Base-by-base conservation (phyloP, 2,797 vertebrate genomes). In the Emys orbicularis region DNA sequence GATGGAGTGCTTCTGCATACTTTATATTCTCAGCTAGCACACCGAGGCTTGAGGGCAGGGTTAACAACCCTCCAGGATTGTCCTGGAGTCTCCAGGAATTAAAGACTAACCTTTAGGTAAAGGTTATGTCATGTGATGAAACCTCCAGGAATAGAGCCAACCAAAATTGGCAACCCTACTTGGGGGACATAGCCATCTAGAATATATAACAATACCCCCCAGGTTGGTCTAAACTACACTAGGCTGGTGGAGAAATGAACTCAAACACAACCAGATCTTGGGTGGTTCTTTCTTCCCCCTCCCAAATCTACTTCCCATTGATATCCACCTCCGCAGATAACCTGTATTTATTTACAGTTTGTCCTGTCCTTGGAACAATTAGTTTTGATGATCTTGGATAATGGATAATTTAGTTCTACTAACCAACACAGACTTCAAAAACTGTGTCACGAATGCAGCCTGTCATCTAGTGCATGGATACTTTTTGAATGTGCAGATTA, bases 381-480 rank as follows among this genome's bases (percentile, higher is more conserved):
- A 27, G 19, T 18, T 87, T n/a, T 18, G 44, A 59, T 59, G 57
- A 84, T 59, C 19, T 84, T 25, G 47, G 29, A 9, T 47, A 13
- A 12, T 3, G 37, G 6, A n/a, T 12, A 81, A 10, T 9, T 59
- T 49, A 85, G 25, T 79, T 41, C 47, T 79, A 47, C 81, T 34
- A 79, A 81, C 2, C 0, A 29, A 4, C 27, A 47, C 3, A 72
- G 47, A 21, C 15, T 84, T 57, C 5, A 12, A 77, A 25, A 47
- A 59, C 19, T 37, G 12, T 16, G 52, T 29, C 44, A 77, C 16
- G 7, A 52, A 50, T 8, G 1, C 0, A 4, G 1, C 15, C 31
- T 86, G 8, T 76, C 59, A 44, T 4, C 37, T 34, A 18, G n/a
- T 47, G 47, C 44, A 29, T 4, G 12, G 76, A 4, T 3, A 23